Conservation (phyloP, 2,113 vertebrate genomes). For the Eupsittula cactorum region DNA sequence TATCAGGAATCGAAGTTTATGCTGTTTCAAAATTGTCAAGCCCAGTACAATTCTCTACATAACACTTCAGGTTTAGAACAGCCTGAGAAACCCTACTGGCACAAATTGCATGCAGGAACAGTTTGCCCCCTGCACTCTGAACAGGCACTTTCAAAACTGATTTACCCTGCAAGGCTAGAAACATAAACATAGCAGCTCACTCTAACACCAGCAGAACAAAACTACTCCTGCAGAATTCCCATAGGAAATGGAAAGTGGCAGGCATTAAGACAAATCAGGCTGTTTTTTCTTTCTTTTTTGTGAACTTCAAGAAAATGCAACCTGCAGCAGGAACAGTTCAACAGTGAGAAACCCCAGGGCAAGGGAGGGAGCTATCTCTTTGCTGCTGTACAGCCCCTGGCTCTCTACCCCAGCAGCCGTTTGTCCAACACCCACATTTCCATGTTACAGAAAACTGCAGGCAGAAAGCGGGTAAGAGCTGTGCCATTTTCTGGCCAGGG, state of each 20-base stretch:
- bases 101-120: background rate
- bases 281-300: background rate
- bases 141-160: background rate
- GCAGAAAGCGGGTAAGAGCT: background rate
- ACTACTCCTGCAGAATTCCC: background rate
- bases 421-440: background rate
- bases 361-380: background rate
- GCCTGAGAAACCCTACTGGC: rapidly evolving
- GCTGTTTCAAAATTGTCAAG: background rate
- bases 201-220: background rate
- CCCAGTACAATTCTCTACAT: background rate
- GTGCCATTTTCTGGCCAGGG: background rate
- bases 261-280: background rate
- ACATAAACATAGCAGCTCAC: background rate
- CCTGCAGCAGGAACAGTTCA: background rate
- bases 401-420: background rate
- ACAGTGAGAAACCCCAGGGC: background rate
- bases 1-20: background rate
- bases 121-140: rapidly evolving
- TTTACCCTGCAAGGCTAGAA: background rate
- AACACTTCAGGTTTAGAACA: background rate
- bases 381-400: background rate
- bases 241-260: background rate
- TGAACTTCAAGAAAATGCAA: background rate
- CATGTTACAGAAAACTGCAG: background rate